Conservation (phyloP, 2,113 vertebrate species). For the Pithys albifrons region DNA sequence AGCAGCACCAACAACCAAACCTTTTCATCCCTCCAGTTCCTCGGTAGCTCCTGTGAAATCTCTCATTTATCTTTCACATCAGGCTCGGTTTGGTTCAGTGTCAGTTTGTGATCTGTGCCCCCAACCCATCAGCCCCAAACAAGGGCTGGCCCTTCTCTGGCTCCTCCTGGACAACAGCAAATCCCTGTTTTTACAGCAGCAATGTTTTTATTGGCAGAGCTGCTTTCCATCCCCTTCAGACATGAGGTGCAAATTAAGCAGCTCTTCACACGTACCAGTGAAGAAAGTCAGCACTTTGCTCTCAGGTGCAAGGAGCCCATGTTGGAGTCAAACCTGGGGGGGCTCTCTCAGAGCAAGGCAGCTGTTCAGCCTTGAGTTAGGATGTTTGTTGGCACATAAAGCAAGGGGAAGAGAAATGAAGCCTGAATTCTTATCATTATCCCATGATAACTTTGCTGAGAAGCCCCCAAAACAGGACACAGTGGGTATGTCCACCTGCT, state of each 20-base stretch:
- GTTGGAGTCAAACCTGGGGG: background rate
- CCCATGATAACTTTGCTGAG: background rate
- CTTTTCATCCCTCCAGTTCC: slow-evolving; percentile 25
- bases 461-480: background rate
- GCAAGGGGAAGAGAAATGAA: background rate
- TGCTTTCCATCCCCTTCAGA: background rate
- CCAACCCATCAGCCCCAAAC: background rate
- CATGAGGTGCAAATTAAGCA: background rate
- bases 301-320: background rate
- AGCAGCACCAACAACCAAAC: background rate
- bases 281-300: background rate
- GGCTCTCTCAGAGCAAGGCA: background rate
- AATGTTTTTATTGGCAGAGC: background rate
- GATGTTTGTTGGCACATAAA: background rate
- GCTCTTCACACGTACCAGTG: background rate
- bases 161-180: background rate
- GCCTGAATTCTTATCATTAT: background rate
- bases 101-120: background rate
- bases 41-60: background rate
- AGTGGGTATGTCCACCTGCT: background rate
- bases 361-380: background rate
- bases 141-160: background rate
- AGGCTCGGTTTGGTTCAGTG: background rate
- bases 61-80: background rate
- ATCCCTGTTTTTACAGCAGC: background rate